phyloP scores from a whole-genome alignment of 2,888 invertebrate genomes.

The Beris morrisii region DNA sequence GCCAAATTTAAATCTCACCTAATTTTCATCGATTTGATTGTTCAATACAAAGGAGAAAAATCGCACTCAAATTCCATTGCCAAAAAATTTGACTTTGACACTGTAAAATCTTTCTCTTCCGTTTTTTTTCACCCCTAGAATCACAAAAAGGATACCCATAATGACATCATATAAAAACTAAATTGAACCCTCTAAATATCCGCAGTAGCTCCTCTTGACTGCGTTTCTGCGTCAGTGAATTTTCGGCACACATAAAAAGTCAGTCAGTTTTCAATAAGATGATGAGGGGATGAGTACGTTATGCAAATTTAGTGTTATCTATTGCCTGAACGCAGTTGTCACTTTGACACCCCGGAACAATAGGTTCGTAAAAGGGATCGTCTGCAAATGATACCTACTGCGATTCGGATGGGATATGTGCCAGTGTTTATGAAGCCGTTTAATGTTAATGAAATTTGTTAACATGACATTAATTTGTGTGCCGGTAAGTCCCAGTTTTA shows the following conservation, averaged over 20 bases:
- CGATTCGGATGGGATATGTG: no score
- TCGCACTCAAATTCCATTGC: no score
- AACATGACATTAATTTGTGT: conserved; percentile 21
- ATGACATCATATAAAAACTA: neutral
- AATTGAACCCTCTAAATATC: conserved; percentile 14
- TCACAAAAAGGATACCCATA: no score
- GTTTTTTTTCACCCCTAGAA: no score
- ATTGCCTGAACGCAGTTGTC: conserved; percentile 20
- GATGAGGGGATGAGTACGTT: conserved; percentile 8
- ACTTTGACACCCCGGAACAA: conserved; percentile 22
- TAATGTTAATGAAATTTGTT: conserved; percentile 20
- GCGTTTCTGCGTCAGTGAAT: conserved; percentile 27
- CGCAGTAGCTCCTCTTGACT: conserved; percentile 23
- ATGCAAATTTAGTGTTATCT: conserved; percentile 31
- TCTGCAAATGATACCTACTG: no score
- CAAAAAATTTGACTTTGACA: no score
- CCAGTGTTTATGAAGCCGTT: neutral
- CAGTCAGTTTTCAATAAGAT: no score
- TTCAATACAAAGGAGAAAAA: no score
- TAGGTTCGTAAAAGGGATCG: conserved; percentile 1
- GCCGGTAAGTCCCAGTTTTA: conserved; percentile 1
- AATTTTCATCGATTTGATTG: no score
- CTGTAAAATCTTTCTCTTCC: no score
- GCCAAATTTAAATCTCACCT: no score
- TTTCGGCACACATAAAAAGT: neutral